These are phyloP conservation scores for Montipora sp. DNA, from an alignment of 64 coral and sea anemone genomes.

Conservation along the genomic window DNA sequence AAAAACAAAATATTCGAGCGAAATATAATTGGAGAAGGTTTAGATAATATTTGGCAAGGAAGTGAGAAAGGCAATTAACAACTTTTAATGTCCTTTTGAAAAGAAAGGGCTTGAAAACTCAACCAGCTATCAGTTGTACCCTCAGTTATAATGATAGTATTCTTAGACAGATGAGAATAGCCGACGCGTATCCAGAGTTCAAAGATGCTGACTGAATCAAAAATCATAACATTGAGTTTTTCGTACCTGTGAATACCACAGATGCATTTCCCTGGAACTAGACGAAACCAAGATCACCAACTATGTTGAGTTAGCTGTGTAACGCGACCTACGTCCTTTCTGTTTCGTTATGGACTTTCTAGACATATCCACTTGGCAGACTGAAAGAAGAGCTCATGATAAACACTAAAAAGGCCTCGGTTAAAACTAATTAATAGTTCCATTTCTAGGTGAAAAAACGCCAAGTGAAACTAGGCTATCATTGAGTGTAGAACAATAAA, in stretches of 20 bases:
- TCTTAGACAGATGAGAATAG: too few species aligned
- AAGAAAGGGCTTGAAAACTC: not conserved
- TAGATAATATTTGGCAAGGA: not conserved
- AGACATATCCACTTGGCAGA: not conserved
- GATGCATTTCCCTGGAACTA: not conserved
- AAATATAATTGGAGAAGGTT: not conserved
- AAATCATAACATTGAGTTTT: not conserved
- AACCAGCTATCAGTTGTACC: not conserved
- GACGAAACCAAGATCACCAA: not conserved
- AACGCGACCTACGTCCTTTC: not conserved
- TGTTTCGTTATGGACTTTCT: not conserved
- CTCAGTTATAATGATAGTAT: not conserved
- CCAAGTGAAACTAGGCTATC: not conserved
- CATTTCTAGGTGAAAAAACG: not conserved
- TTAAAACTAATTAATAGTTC: not conserved
- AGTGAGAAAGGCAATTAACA: not conserved
- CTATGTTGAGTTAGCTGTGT: not conserved
- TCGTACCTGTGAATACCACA: not conserved
- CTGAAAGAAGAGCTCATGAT: not conserved
- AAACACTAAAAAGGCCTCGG: not conserved
- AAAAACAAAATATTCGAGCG: not conserved
- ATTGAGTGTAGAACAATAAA: not conserved
- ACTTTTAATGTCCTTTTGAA: not conserved
- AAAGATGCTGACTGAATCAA: not conserved
- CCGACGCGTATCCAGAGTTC: not conserved